Percentiles rank a stretch among this genome's conserved stretches.
Evolutionary conservation across 2,797 vertebrate species (phyloP).

Genomic region (Alectoris magna): DNA sequence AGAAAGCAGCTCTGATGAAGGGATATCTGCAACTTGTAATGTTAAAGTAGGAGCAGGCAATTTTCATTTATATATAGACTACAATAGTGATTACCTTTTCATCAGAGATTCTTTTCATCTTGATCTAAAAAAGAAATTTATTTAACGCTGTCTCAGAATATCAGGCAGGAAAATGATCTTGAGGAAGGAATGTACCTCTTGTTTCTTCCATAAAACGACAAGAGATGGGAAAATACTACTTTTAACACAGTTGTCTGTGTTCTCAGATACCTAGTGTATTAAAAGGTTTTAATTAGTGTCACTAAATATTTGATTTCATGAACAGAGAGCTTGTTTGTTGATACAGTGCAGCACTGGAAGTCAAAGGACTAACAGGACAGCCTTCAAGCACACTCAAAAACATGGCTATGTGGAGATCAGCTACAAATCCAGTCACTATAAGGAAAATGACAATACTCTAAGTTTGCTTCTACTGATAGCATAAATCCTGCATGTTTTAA

Average conservation of each 20-base stretch:
- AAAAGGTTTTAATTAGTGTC: not conserved
- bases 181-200: not conserved
- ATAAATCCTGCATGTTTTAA: not conserved
- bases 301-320: not conserved
- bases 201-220: not conserved
- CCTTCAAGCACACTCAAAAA: not conserved
- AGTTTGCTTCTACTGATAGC: not conserved
- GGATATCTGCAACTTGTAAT: not conserved
- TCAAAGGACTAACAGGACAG: not conserved
- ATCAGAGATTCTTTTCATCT: slow-evolving; percentile 22
- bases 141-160: not conserved
- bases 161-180: not conserved
- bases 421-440: not conserved
- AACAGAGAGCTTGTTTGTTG: not conserved
- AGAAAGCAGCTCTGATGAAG: slow-evolving; percentile 7
- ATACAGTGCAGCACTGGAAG: not conserved
- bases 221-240: not conserved
- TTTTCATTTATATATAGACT: not conserved
- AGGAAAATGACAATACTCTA: not conserved
- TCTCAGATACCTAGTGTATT: not conserved
- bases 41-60: not conserved
- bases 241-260: not conserved
- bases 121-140: not conserved
- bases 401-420: not conserved
- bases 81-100: not conserved